Evolutionary conservation across 2,888 invertebrate genomes (phyloP), one percentile per base, ranked within the genome.

Genomic region (Stramonita haemastoma): DNA sequence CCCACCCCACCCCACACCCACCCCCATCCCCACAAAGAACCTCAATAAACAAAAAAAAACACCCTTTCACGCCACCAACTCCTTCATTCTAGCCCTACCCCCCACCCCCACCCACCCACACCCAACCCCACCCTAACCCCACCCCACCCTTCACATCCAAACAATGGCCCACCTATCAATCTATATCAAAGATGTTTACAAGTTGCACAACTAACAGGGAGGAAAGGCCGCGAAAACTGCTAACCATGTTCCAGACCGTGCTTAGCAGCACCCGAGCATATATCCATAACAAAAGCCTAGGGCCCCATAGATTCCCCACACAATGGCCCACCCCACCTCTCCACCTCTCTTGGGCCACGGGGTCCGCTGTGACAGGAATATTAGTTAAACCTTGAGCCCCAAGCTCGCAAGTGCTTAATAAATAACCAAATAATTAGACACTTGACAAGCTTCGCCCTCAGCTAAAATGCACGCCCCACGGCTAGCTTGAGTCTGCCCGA

Each of bases 341-440:
- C 60, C 22, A 15, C 13, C 60, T 13, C 60, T 15, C 60, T 22
- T 13, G 11, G 11, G 11, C 57, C 57, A 8, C 57, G 57, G 11
- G 15, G 81, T 26, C 11, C 5, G 81, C n/a, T 26, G 22, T 56
- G 46, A 17, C 81, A 66, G 83, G 83, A 34, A 81, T 88, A 81
- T 83, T 66, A 81, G 81, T 88, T 88, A 60, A 88, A 66, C 88
- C 81, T 88, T 83, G 36, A 88, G 36, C 17, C 83, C 34, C 5
- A 19, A 11, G 29, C 22, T 57, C 66, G 73, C 66, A 36, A 88
- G 83, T 66, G 87, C 83, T 88, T 88, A 88, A 88, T 81, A 88
- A 88, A 88, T 88, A 88, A 88, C 88, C 29, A 83, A 83, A 83
- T 81, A 88, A 88, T 88, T 88, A 88, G 81, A n/a, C 88, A 60